Evolutionary conservation across 2,888 invertebrate species (phyloP).

Genomic region (Brachyptera putata): DNA sequence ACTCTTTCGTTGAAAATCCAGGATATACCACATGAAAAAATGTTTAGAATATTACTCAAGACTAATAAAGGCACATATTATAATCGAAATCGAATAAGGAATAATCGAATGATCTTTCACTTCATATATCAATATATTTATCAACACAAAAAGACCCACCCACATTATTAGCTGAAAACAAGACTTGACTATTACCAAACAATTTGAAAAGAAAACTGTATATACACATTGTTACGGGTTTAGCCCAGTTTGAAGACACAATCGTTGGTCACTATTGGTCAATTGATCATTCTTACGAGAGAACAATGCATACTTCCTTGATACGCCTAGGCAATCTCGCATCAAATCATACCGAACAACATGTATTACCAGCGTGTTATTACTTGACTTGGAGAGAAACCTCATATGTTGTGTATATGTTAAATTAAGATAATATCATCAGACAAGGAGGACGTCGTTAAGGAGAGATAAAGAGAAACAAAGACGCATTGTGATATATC

Average conservation of each 20-base stretch:
- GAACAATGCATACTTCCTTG: conserved; percentile 21
- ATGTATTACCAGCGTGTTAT: not conserved
- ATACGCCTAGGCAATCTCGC: conserved; percentile 13
- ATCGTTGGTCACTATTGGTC: conserved; percentile 20
- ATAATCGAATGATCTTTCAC: not conserved
- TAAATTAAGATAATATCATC: not conserved
- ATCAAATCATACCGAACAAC: not conserved
- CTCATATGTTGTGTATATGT: not conserved
- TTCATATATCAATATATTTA: not conserved
- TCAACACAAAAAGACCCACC: conserved; percentile 4
- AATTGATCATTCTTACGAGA: conserved; percentile 17
- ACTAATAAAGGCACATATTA: no score
- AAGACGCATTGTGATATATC: no score
- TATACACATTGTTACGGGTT: not conserved
- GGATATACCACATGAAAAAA: no score
- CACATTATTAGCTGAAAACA: conserved; percentile 13
- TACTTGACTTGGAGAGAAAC: not conserved
- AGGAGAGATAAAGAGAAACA: not conserved
- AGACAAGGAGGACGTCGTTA: not conserved
- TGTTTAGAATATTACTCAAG: no score
- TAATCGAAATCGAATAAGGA: no score
- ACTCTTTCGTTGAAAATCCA: no score
- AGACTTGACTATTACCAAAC: not conserved
- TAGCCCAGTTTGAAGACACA: conserved; percentile 18
- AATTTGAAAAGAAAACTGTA: not conserved